Evolutionary conservation across 2,113 vertebrate genomes (phyloP).

Genomic region (Cyanoliseus patagonus): DNA sequence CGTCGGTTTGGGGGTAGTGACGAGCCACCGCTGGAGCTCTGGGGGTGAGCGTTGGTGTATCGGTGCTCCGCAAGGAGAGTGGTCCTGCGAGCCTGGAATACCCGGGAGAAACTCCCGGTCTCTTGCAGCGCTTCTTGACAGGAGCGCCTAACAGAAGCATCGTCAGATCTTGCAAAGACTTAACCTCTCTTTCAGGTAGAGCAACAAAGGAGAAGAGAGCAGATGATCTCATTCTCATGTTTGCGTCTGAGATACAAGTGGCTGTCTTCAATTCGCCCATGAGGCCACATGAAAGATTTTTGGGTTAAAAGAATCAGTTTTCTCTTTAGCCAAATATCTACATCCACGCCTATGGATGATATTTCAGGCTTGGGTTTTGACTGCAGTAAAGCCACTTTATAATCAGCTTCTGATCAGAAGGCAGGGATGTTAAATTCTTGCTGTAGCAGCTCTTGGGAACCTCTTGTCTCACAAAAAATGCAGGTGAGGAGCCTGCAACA

Average conservation of each 20-base stretch:
- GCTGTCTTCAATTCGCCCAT: background rate
- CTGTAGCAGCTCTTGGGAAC: background rate
- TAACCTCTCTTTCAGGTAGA: background rate
- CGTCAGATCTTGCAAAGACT: background rate
- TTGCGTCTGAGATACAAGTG: accelerated
- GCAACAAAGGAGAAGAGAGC: accelerated
- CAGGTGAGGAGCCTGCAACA: background rate
- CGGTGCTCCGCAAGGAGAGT: accelerated
- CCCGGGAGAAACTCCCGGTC: accelerated
- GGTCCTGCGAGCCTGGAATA: background rate
- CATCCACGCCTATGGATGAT: accelerated
- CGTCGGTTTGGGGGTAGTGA: background rate
- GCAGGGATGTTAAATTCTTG: background rate
- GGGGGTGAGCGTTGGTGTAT: background rate
- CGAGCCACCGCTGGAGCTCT: background rate
- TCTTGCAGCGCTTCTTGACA: accelerated
- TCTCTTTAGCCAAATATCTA: accelerated
- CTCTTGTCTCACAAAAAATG: background rate
- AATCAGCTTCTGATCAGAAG: background rate
- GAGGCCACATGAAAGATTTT: background rate
- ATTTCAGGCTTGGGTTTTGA: background rate
- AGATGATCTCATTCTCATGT: background rate
- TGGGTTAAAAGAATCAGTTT: background rate
- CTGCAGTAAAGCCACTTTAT: background rate
- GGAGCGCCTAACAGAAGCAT: background rate